phyloP scores from a whole-genome alignment of 2,888 invertebrate genomes.

The Agonopterix arenella region DNA sequence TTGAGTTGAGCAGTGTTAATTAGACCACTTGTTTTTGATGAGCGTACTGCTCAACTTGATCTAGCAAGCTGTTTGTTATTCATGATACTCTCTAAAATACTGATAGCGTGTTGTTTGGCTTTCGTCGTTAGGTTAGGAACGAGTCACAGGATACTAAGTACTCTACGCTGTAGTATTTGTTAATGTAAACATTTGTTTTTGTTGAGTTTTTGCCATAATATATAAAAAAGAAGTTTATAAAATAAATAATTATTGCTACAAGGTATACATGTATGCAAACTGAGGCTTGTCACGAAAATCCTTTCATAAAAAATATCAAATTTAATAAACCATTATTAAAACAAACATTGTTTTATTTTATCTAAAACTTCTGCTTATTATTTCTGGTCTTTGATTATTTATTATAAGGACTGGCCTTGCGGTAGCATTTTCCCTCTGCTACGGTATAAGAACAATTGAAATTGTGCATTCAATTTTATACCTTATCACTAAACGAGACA shows the following conservation, averaged over 20 bases:
- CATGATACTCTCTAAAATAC: conserved; percentile 37
- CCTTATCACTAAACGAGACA: too few species aligned
- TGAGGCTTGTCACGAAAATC: conserved; percentile 72
- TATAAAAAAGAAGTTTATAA: conserved; percentile 67
- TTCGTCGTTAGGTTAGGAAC: conserved; percentile 70
- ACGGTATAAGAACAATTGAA: too few species aligned
- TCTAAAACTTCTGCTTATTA: too few species aligned
- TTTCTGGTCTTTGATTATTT: too few species aligned
- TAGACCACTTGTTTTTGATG: neutral
- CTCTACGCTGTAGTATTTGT: conserved; percentile 57
- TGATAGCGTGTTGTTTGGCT: conserved; percentile 63
- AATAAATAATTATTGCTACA: conserved; percentile 67
- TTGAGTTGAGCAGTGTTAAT: neutral
- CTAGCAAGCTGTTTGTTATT: conserved; percentile 17
- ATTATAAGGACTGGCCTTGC: too few species aligned
- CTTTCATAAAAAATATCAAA: conserved; percentile 72
- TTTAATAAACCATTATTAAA: conserved; percentile 70
- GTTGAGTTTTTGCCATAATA: conserved; percentile 71
- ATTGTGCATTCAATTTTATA: too few species aligned
- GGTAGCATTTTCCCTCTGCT: too few species aligned
- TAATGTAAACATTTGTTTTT: conserved; percentile 66
- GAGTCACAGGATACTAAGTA: conserved; percentile 54
- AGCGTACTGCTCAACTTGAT: conserved; percentile 19
- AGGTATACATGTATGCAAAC: conserved; percentile 69
- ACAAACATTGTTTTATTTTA: neutral